Base-by-base conservation (phyloP, 2,113 vertebrate genomes). In the Prochilodus magdalenae region DNA sequence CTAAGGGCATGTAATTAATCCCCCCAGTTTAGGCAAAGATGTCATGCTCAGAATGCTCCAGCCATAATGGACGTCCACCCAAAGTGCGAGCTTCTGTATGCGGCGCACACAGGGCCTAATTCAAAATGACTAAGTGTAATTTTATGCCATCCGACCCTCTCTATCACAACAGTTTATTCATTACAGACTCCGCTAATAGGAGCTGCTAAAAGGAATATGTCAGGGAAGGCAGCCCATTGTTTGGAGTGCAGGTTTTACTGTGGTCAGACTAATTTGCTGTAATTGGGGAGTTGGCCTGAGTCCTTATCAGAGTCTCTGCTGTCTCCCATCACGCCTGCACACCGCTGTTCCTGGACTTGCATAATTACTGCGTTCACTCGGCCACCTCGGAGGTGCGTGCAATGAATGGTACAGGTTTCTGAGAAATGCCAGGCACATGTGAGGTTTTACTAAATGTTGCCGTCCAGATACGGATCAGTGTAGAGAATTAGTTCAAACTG, bases 141-240 rank as follows among this genome's bases (percentile, higher is more conserved):
- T 83, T 76, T 49, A 27, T 69, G 62, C 75, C 71, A 5, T 53
- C 40, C 79, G 16, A 33, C 76, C 79, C 80, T 77, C 71, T 66
- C 76, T 69, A 77, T 82, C 84, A 82, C 51, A 79, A 79, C 70
- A 82, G 75, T 85, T 82, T 82, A 63, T 85, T 82, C 72, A 82
- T 85, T 66, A 72, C 80, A 79, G 80, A 71, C 84, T 59, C 22
- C 47, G 75, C 75, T 75, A 71, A 71, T 72, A 74, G 53, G 71
- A 65, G 66, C 63, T 49, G 77, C n/a, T 85, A 53, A 82, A 82
- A 76, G 73, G 73, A 75, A 82, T 70, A 51, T 76, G 80, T 82
- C 73, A 65, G 44, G 27, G 36, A 73, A 57, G 71, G 70, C 47
- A 60, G 77, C 65, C 53, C 72, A 62, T 83, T 83, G 76, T 83